Conservation (phyloP, 2,797 vertebrate species). For the Myotis daubentonii region DNA sequence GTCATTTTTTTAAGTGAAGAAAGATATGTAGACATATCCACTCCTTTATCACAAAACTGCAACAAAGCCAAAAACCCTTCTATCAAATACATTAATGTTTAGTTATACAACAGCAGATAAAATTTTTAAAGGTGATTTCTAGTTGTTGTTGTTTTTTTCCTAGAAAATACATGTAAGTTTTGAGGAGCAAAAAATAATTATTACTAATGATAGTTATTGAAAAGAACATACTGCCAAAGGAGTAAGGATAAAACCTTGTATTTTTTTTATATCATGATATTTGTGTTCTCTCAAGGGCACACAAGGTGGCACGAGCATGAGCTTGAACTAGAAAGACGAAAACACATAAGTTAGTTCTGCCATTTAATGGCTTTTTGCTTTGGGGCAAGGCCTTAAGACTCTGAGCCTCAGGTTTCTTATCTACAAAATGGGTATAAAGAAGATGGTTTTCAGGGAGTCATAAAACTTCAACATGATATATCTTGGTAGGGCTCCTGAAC, state of each 20-base stretch:
- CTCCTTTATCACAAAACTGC: background rate
- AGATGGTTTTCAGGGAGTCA: background rate
- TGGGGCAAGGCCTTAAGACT: background rate
- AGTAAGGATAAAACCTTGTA: background rate
- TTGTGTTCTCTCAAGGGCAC: background rate
- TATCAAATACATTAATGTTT: background rate
- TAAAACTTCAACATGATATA: background rate
- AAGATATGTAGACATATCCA: background rate
- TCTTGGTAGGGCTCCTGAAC: background rate
- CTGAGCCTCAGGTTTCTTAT: background rate
- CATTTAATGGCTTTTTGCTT: background rate
- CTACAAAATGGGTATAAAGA: background rate
- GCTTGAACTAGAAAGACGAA: background rate
- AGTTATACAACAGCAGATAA: background rate
- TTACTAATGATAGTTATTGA: background rate
- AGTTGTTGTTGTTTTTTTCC: background rate
- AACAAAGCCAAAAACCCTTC: background rate
- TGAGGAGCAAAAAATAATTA: background rate
- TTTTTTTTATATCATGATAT: background rate
- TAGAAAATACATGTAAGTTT: background rate
- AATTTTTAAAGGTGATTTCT: background rate
- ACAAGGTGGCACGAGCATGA: background rate
- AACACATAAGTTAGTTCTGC: background rate
- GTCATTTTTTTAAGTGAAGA: background rate
- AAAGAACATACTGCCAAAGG: background rate